These are phyloP conservation scores for Ictidomys tridecemlineatus DNA, from an alignment of 2,113 vertebrate genomes.

Conservation along the genomic window DNA sequence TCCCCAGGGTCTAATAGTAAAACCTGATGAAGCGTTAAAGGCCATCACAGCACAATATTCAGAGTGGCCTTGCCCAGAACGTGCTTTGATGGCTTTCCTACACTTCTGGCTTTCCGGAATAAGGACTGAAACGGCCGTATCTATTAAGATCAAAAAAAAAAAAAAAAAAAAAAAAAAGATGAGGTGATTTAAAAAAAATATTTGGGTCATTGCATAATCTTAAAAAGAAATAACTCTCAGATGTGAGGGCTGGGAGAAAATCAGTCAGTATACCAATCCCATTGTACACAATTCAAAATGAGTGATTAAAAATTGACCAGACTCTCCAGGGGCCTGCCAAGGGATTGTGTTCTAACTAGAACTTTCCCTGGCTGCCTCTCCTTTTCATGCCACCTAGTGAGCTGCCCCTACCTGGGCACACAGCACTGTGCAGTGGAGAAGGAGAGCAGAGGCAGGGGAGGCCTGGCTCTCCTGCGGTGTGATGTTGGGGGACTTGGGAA, in stretches of 20 bases:
- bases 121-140: background rate
- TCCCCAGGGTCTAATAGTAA: background rate
- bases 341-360: background rate
- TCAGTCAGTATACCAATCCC: background rate
- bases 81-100: background rate
- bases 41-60: background rate
- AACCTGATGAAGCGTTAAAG: background rate
- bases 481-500: background rate
- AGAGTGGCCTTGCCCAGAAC: background rate
- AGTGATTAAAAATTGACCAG: background rate
- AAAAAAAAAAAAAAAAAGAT: slow-evolving; percentile 31
- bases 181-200: background rate
- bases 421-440: too few relatives aligned
- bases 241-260: background rate
- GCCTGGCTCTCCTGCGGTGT: background rate
- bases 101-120: background rate
- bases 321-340: background rate
- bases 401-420: background rate
- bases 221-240: slow-evolving; percentile 18
- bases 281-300: background rate
- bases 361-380: background rate
- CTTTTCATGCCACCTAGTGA: background rate
- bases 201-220: background rate
- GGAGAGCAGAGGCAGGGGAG: background rate
- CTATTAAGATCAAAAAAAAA: slow-evolving; percentile 40